phyloP scores from a whole-genome alignment of 1,140 invertebrate species.

The Planococcus citri region DNA sequence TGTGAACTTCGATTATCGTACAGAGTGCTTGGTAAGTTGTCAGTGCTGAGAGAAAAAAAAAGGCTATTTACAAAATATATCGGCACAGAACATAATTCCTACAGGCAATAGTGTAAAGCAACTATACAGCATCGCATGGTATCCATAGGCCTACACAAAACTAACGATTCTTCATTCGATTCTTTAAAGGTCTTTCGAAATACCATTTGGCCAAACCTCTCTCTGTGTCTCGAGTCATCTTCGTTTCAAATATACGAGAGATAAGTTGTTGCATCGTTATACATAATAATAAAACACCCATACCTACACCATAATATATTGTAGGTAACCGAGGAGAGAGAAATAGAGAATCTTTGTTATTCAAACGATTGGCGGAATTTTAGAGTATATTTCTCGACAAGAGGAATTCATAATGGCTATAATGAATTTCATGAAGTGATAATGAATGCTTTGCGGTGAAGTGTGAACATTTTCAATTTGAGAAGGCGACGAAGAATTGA shows the following conservation, averaged over 20 bases:
- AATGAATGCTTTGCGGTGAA: too few relatives aligned
- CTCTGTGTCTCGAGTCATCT: not conserved
- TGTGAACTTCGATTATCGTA: not conserved
- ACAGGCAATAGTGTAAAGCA: not conserved
- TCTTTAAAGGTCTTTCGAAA: not conserved
- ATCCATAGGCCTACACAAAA: not conserved
- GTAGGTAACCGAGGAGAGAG: too few relatives aligned
- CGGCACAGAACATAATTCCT: not conserved
- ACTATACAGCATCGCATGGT: too few relatives aligned
- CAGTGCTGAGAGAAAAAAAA: conserved; percentile 7
- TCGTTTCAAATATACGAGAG: not conserved
- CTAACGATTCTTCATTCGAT: not conserved
- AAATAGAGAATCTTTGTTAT: too few relatives aligned
- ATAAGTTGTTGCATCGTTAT: not conserved
- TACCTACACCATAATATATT: too few relatives aligned
- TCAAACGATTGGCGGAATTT: too few relatives aligned
- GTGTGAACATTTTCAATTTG: too few relatives aligned
- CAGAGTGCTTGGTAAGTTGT: not conserved
- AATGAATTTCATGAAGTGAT: too few relatives aligned
- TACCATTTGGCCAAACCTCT: not conserved
- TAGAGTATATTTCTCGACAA: too few relatives aligned
- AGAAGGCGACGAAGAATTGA: too few relatives aligned
- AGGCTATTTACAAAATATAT: not conserved
- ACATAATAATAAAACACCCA: too few relatives aligned
- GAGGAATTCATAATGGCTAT: too few relatives aligned